Conservation (phyloP, 2,888 invertebrate genomes). For the Drosophila leonis region DNA sequence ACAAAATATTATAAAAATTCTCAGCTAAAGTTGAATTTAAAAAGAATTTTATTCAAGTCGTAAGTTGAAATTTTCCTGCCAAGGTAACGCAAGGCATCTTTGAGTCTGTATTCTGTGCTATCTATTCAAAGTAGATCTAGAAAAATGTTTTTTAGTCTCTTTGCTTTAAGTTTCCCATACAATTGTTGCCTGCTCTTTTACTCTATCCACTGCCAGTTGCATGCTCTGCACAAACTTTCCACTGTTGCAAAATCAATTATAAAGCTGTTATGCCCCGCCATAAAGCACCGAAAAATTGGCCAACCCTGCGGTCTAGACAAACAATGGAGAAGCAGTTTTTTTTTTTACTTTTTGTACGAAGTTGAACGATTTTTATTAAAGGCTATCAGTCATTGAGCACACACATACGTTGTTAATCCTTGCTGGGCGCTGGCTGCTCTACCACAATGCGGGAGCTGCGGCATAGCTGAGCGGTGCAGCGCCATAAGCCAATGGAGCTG, state of each 20-base stretch:
- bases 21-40: too few relatives aligned
- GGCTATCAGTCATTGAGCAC: constrained; percentile 70
- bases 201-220: not conserved
- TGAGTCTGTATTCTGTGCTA: too few relatives aligned
- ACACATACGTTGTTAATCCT: constrained; percentile 52
- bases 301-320: constrained; percentile 27
- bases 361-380: constrained; percentile 69
- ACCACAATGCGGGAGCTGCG: constrained; percentile 68
- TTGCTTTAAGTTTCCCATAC: too few relatives aligned
- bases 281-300: not conserved
- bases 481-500: constrained; percentile 58
- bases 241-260: not conserved
- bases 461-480: constrained; percentile 58
- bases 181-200: too few relatives aligned
- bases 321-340: constrained; percentile 36
- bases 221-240: not conserved
- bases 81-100: too few relatives aligned
- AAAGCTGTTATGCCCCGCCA: not conserved
- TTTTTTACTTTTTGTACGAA: constrained; percentile 37
- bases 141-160: too few relatives aligned
- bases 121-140: too few relatives aligned
- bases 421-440: constrained; percentile 25
- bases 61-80: too few relatives aligned
- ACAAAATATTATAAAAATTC: too few relatives aligned
- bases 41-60: too few relatives aligned